Evolutionary conservation across 2,797 vertebrate genomes (phyloP).

Genomic region (Clarias platycephalus): DNA sequence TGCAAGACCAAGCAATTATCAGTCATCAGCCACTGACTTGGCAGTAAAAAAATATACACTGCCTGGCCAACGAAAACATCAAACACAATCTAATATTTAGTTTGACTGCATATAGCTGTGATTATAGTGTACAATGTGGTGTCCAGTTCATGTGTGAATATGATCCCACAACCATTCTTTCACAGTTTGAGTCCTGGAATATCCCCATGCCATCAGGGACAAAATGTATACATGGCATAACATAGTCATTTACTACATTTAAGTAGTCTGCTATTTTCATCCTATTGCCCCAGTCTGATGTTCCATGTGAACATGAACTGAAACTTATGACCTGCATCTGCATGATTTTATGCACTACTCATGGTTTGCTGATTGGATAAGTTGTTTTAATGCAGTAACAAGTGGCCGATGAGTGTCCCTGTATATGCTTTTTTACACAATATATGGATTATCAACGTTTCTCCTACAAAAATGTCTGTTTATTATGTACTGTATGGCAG

Average conservation of each 20-base stretch:
- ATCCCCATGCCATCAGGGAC: no score
- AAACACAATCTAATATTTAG: no score
- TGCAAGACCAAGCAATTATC: neutral
- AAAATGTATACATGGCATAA: no score
- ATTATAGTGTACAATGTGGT: no score
- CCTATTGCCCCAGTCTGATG: neutral
- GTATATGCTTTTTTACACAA: neutral
- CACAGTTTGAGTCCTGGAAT: no score
- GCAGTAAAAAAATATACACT: neutral
- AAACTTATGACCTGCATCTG: neutral
- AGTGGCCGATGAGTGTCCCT: neutral
- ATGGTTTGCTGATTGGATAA: neutral
- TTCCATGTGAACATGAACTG: neutral
- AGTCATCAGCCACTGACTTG: neutral
- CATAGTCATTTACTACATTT: no score
- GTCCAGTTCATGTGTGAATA: no score
- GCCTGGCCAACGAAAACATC: no score
- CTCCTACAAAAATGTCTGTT: neutral
- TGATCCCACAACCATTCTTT: no score
- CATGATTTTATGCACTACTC: neutral
- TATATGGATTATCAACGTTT: neutral
- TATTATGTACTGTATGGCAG: no score
- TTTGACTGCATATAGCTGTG: no score
- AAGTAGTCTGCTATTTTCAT: no score
- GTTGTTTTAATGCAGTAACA: neutral